Percentiles rank a stretch among this genome's conserved stretches.
These are phyloP conservation scores for Ecliptopera silaceata DNA, from an alignment of 2,888 invertebrate species.

Conservation along the genomic window DNA sequence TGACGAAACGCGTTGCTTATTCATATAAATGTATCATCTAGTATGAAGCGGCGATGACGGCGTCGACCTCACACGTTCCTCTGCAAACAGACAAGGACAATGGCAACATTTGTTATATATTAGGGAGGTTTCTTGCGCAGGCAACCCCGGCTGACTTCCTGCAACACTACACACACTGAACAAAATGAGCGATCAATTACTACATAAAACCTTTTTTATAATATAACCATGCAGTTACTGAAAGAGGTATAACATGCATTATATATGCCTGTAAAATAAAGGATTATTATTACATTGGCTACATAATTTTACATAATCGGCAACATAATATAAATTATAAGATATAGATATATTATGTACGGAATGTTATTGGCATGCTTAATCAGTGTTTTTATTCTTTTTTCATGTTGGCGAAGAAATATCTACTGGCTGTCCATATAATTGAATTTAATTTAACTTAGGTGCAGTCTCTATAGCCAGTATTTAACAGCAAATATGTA, in stretches of 20 bases:
- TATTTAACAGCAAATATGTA: too few relatives aligned
- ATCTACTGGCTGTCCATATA: too few relatives aligned
- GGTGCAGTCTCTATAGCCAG: too few relatives aligned
- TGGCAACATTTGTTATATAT: slow-evolving; percentile 68
- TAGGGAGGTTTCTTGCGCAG: slow-evolving; percentile 52
- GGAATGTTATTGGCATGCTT: neutral
- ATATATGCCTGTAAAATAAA: slow-evolving; percentile 59
- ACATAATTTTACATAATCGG: slow-evolving; percentile 35
- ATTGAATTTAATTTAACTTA: too few relatives aligned
- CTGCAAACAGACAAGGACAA: slow-evolving; percentile 78
- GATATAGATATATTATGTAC: neutral
- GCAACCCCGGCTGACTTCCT: slow-evolving; percentile 67
- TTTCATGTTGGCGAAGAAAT: too few relatives aligned
- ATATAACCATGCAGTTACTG: slow-evolving; percentile 56
- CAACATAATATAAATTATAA: slow-evolving; percentile 2
- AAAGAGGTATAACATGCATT: slow-evolving; percentile 48
- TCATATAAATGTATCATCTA: slow-evolving; percentile 60
- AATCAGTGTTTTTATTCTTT: neutral
- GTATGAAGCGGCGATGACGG: slow-evolving; percentile 56
- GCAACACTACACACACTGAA: slow-evolving; percentile 79
- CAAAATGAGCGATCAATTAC: slow-evolving; percentile 44
- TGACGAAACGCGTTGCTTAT: slow-evolving; percentile 50
- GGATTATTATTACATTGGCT: slow-evolving; percentile 40
- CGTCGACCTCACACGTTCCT: slow-evolving; percentile 49
- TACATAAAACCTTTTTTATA: slow-evolving; percentile 23